Evolutionary conservation across 2,113 vertebrate species (phyloP).

Genomic region (Indicator indicator): DNA sequence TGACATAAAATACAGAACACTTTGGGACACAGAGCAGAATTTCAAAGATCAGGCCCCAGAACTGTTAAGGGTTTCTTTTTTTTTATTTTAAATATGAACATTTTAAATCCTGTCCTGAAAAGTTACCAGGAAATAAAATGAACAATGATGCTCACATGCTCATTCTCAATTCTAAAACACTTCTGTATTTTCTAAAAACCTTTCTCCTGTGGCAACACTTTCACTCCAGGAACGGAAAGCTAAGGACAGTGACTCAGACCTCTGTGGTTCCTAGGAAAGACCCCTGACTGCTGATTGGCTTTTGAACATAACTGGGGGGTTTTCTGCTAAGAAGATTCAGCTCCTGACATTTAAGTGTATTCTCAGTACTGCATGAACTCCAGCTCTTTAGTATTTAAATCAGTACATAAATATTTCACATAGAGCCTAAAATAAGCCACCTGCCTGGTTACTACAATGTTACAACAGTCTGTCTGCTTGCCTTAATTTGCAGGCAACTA

Average conservation of each 20-base stretch:
- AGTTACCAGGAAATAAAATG: not conserved
- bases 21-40: not conserved
- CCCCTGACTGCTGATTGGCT: not conserved
- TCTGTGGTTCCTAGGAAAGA: not conserved
- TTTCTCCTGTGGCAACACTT: not conserved
- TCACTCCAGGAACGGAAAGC: not conserved
- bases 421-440: slow-evolving; percentile 66
- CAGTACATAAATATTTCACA: slow-evolving; percentile 73
- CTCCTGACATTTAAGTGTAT: not conserved
- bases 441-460: slow-evolving; percentile 63
- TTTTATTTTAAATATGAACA: not conserved
- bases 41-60: not conserved
- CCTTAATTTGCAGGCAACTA: slow-evolving; percentile 11
- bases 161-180: not conserved
- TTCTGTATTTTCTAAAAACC: not conserved
- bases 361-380: not conserved
- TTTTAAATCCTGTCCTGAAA: not conserved
- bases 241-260: not conserved
- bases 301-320: not conserved
- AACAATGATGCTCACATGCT: not conserved
- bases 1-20: not conserved
- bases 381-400: slow-evolving; percentile 67
- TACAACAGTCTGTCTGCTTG: slow-evolving; percentile 29
- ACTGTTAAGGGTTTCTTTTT: not conserved
- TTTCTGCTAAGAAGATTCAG: not conserved